These are phyloP conservation scores for Nephrotoma flavescens DNA, from an alignment of 2,888 invertebrate genomes.

Conservation along the genomic window DNA sequence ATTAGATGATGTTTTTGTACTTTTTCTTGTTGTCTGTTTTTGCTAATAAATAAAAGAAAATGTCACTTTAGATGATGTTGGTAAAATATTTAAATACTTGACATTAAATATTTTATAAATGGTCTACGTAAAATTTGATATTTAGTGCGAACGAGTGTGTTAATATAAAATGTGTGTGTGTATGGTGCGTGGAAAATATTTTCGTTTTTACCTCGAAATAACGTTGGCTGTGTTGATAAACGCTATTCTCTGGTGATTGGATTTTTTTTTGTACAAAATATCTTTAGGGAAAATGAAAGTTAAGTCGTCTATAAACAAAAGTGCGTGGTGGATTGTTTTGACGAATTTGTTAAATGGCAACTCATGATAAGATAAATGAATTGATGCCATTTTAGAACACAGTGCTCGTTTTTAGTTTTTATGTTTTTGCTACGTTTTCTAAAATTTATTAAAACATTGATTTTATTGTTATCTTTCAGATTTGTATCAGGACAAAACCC, in stretches of 20 bases:
- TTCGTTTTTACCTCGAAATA: not conserved
- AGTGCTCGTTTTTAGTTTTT: too few species aligned
- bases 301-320: not conserved
- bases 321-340: not conserved
- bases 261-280: not conserved
- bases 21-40: not conserved
- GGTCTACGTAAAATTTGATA: not conserved
- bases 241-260: not conserved
- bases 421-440: not conserved
- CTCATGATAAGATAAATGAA: not conserved
- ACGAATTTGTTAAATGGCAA: not conserved
- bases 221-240: not conserved
- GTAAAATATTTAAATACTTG: not conserved
- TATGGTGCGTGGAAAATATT: not conserved
- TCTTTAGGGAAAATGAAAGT: not conserved
- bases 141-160: not conserved
- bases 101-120: not conserved
- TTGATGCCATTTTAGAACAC: not conserved
- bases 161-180: not conserved
- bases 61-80: not conserved
- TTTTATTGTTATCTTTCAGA: not conserved
- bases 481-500: not conserved
- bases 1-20: not conserved
- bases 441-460: not conserved
- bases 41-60: not conserved